phyloP scores from a whole-genome alignment of 2,888 invertebrate genomes.

The Drosophila nr. medialis region DNA sequence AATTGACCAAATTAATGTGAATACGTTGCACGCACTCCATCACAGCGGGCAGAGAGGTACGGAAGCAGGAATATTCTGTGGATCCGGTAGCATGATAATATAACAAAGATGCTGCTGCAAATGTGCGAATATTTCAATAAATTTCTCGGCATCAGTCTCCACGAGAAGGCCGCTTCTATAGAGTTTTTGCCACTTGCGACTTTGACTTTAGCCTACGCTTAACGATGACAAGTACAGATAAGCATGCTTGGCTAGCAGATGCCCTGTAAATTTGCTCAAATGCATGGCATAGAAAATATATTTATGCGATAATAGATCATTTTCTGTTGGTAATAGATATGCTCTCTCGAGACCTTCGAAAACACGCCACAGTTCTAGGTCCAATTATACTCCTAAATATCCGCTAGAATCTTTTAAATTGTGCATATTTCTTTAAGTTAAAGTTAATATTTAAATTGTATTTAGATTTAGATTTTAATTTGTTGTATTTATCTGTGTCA shows the following conservation, averaged over 20 bases:
- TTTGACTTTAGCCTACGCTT: slow-evolving; percentile 44
- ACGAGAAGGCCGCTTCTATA: slow-evolving; percentile 20
- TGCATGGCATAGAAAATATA: background rate
- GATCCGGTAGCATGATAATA: background rate
- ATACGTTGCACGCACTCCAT: slow-evolving; percentile 49
- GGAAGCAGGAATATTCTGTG: background rate
- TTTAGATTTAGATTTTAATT: background rate
- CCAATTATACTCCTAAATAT: no score
- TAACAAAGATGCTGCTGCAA: slow-evolving; percentile 18
- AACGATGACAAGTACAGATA: background rate
- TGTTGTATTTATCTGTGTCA: background rate
- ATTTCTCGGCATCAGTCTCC: slow-evolving; percentile 22
- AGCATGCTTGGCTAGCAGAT: background rate
- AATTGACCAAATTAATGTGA: slow-evolving; percentile 76
- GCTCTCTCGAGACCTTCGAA: background rate
- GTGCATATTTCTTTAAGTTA: no score
- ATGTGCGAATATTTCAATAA: slow-evolving; percentile 57
- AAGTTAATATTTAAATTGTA: no score
- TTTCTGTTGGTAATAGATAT: background rate
- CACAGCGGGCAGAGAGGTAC: background rate
- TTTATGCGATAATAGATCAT: background rate
- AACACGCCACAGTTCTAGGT: no score
- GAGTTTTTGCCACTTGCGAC: slow-evolving; percentile 21
- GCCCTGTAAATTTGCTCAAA: background rate
- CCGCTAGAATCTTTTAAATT: no score